Evolutionary conservation across 1,140 invertebrate species (phyloP).

Genomic region (Ephestia elutella): DNA sequence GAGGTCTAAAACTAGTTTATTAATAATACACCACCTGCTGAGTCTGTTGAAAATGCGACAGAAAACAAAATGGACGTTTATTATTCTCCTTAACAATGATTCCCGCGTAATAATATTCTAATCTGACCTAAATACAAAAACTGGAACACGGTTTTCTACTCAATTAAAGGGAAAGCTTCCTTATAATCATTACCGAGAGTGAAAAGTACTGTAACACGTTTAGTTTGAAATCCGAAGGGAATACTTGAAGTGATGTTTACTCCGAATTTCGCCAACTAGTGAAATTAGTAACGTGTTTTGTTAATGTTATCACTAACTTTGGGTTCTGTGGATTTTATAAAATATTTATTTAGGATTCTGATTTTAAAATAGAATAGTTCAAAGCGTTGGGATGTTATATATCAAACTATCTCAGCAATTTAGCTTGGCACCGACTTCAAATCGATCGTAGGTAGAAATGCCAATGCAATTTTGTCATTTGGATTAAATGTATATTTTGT

Average conservation of each 20-base stretch:
- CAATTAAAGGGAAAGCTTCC: neutral
- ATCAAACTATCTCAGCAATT: too few relatives aligned
- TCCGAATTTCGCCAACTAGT: neutral
- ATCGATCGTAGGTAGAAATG: neutral
- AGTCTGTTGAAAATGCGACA: too few relatives aligned
- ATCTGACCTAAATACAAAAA: neutral
- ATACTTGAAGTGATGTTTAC: neutral
- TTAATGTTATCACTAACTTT: slow-evolving; percentile 25
- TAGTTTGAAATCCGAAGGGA: neutral
- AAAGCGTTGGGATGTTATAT: too few relatives aligned
- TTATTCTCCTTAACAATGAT: too few relatives aligned
- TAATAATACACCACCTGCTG: too few relatives aligned
- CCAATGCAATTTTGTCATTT: neutral
- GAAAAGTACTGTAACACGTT: neutral
- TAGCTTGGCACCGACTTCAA: too few relatives aligned
- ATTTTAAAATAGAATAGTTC: too few relatives aligned
- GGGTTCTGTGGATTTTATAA: too few relatives aligned
- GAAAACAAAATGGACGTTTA: too few relatives aligned
- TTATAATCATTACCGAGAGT: neutral
- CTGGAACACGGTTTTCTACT: neutral
- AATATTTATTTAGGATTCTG: too few relatives aligned
- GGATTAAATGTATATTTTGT: neutral
- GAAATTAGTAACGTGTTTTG: neutral
- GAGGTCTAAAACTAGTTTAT: too few relatives aligned
- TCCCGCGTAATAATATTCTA: neutral